Base-by-base conservation (phyloP, 2,888 invertebrate genomes). In the Galerucella pusilla region DNA sequence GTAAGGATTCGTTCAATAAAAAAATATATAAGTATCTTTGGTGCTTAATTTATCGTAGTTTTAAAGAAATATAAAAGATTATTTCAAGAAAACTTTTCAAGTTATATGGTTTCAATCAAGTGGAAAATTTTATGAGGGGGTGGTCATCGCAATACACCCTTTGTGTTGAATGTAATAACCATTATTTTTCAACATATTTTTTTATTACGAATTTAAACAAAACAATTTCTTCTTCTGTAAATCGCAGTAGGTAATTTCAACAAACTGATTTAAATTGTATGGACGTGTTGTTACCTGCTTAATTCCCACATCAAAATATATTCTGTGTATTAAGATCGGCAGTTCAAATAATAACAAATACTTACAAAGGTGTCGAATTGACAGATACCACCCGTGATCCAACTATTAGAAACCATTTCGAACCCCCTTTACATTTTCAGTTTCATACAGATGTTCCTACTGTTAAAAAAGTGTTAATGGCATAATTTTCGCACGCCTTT, bases 401-500 rank as follows among this genome's bases (percentile, higher is more conserved):
- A 46, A 59, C 20, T 28, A 10, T 49, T 67, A 68, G 54, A 74
- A 75, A 74, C 77, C 78, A 77, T 76, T 75, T 67, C 60, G 61
- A 64, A 64, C 35, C 54, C 52, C 52, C 42, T 63, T 46, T 46
- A 45, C 10, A 61, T 65, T 65, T 65, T 65, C 45, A 16, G 35
- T 20, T n/a, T 20, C 64, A 65, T 65, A 65, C 79, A 78, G 78
- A 79, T 79, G 79, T 76, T 45, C 52, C 45, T 65, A 42, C 35
- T 76, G 73, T 63, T 65, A 68, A 82, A 83, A 81, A 83, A 80
- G 80, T 81, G 81, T 82, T 84, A 83, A 84, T 84, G 84, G 84
- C 82, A 83, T 84, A 84, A 85, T 85, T 84, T 84, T 84, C 84
- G 83, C 84, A 84, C 84, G 85, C 85, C 85, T 84, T 84, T 80